A percentile compares a stretch with the other conserved stretches of the same genome.
Conservation (phyloP, 2,797 vertebrate genomes). For the Brachyalestes nurse region DNA sequence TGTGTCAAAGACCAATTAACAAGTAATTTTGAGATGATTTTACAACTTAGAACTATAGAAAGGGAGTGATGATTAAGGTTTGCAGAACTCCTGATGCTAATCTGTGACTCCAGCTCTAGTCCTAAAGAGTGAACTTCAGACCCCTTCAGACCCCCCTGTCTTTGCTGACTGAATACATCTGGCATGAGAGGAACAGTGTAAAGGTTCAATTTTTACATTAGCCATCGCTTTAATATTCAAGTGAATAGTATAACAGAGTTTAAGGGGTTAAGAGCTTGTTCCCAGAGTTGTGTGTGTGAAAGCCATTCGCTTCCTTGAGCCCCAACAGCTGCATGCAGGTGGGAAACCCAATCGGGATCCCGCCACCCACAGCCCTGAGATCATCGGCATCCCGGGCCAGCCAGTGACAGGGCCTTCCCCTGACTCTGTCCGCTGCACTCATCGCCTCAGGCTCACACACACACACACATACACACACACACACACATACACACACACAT, state of each 20-base stretch:
- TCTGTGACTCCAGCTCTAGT: too few relatives aligned
- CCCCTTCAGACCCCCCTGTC: too few relatives aligned
- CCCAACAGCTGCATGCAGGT: constrained; percentile 57
- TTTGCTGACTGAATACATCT: background rate
- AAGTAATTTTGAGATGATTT: too few relatives aligned
- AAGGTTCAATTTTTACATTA: background rate
- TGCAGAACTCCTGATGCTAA: too few relatives aligned
- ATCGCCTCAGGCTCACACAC: constrained; percentile 10
- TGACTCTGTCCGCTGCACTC: constrained; percentile 34
- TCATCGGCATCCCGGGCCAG: constrained; percentile 43
- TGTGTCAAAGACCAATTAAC: too few relatives aligned
- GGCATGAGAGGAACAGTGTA: background rate
- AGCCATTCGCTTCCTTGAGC: constrained; percentile 41
- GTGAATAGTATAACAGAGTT: background rate
- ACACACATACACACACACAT: background rate
- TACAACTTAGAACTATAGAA: too few relatives aligned
- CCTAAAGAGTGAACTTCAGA: too few relatives aligned
- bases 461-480: constrained; percentile 12
- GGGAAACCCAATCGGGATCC: constrained; percentile 54
- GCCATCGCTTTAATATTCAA: background rate
- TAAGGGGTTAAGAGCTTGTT: constrained; percentile 65
- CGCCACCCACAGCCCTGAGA: constrained; percentile 52
- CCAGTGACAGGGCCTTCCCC: constrained; percentile 26
- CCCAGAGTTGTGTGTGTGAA: constrained; percentile 70
- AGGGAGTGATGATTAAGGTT: too few relatives aligned